Conservation (phyloP, 2,113 vertebrate genomes). For the Pteruthius melanotis region DNA sequence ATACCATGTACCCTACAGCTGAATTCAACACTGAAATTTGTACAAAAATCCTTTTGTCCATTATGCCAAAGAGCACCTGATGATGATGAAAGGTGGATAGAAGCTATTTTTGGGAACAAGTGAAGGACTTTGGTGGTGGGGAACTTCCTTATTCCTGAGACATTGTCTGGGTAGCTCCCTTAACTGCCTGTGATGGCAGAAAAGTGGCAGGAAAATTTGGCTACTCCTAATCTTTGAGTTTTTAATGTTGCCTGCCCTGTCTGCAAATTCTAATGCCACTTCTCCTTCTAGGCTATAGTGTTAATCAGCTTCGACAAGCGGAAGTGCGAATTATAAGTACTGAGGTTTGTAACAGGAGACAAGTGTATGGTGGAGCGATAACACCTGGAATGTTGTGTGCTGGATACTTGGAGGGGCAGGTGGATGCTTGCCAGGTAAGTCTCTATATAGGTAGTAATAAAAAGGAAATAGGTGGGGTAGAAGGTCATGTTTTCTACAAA, state of each 20-base stretch:
- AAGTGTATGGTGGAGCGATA: constrained; percentile 67
- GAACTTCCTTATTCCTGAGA: neutral
- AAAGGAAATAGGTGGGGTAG: neutral
- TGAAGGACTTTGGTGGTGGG: neutral
- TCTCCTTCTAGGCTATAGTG: constrained; percentile 61
- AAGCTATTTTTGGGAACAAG: neutral
- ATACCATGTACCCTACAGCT: neutral
- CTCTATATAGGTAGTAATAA: neutral
- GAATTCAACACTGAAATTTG: neutral
- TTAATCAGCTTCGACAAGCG: constrained; percentile 84
- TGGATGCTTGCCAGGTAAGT: constrained; percentile 92
- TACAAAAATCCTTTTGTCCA: neutral
- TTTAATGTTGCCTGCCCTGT: neutral
- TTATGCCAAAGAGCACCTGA: neutral
- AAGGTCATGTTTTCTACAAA: neutral
- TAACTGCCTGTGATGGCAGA: neutral
- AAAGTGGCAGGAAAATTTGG: neutral
- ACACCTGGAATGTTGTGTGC: constrained; percentile 89
- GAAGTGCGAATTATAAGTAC: constrained; percentile 87
- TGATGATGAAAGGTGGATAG: neutral
- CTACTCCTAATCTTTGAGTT: neutral
- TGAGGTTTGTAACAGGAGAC: constrained; percentile 72
- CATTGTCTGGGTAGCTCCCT: neutral
- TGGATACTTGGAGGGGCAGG: constrained; percentile 81
- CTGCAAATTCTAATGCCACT: constrained; percentile 6